Base-by-base conservation (phyloP, 2,888 invertebrate genomes). In the Meandrusa payeni region DNA sequence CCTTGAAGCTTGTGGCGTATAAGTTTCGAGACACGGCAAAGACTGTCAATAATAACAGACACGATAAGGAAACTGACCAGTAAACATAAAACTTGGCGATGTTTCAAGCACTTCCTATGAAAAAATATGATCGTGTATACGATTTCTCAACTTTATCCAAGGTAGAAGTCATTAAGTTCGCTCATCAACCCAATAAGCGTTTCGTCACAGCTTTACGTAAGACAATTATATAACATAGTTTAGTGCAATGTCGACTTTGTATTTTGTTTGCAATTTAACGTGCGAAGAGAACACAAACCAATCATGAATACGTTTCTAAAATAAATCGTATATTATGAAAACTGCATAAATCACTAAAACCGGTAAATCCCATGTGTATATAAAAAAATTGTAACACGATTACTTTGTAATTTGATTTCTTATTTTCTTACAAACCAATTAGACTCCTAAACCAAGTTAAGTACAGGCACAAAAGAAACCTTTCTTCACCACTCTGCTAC, bases 201-300 rank as follows among this genome's bases (percentile, higher is more conserved):
- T 78, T 80, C 79, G 68, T 73, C 73, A 82, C 60, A 47, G 54
- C 32, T 54, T 83, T 81, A 82, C 75, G 69, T 78, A 86, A 85
- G 66, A 47, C 43, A 56, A 63, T 85, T 82, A 81, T 75, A 70
- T 79, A 83, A 83, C 20, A 24, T 29, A 19, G 29, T 39, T 47
- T 45, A 48, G 51, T 54, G 48, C 56, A 54, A 50, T 48, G 54
- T 48, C 54, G 48, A 43, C 44, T 36, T 29, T 31, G 33, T 48
- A 24, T 41, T 41, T 22, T 36, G 24, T 36, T 23, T 36, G 37
- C 17, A 34, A 38, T 24, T 44, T 40, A 40, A 15, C 36, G 17
- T n/a, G n/a, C 36, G 36, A 37, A 11, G 1, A 10, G 1, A 19
- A 26, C 19, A 5, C 26, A 27, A 37, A 26, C 19, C 6, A n/a